These are phyloP conservation scores for Danio aesculapii DNA, from an alignment of 2,797 vertebrate genomes.

Conservation along the genomic window DNA sequence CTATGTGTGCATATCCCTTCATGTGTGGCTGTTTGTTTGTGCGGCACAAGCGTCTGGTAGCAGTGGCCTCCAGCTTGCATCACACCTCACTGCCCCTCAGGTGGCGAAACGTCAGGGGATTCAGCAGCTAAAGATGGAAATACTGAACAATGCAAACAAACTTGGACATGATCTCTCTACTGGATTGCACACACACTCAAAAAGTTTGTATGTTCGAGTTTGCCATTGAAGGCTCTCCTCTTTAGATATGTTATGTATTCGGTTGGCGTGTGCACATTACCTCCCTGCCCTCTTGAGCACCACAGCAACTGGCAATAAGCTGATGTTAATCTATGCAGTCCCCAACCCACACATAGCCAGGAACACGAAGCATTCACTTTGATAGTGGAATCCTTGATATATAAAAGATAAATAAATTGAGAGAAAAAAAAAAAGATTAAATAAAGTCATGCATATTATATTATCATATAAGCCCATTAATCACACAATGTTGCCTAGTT, in stretches of 20 bases:
- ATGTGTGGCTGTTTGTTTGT: constrained; percentile 48
- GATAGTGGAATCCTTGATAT: constrained; percentile 11
- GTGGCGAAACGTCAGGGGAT: constrained; percentile 64
- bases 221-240: constrained; percentile 61
- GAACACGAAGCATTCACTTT: constrained; percentile 46
- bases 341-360: constrained; percentile 58
- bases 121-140: constrained; percentile 69
- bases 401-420: not conserved
- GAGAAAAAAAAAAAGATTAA: not conserved
- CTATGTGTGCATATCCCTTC: constrained; percentile 49
- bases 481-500: constrained; percentile 48
- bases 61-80: constrained; percentile 60
- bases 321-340: constrained; percentile 80
- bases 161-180: constrained; percentile 73
- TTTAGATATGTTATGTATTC: constrained; percentile 88
- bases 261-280: constrained; percentile 50
- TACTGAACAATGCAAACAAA: constrained; percentile 61
- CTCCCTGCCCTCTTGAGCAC: constrained; percentile 64
- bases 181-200: constrained; percentile 71
- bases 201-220: constrained; percentile 72
- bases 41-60: constrained; percentile 40
- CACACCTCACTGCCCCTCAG: constrained; percentile 61
- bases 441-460: constrained; percentile 1
- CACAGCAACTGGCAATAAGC: constrained; percentile 66
- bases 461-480: constrained; percentile 44